Base-by-base conservation (phyloP, 2,888 invertebrate genomes). In the Thymelicus sylvestris region DNA sequence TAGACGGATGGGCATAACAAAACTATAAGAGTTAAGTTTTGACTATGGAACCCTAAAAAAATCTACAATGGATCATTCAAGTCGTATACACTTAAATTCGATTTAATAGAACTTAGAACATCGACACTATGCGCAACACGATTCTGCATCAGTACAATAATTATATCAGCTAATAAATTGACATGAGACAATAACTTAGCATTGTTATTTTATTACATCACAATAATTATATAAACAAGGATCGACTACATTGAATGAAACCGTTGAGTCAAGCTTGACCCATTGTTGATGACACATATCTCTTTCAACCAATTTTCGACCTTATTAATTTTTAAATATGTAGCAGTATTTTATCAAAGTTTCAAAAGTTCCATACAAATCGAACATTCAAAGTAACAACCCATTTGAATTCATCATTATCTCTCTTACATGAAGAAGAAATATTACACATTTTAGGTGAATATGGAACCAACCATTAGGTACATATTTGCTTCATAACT, bases 241-340 rank as follows among this genome's bases (percentile, higher is more conserved):
- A 41, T 50, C 50, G 39, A 64, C 52, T 64, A 64, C 64, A 64
- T 52, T 64, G 64, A 64, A 64, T 64, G 50, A 64, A 64, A 50
- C 64, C 64, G 19, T 52, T 64, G 64, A 38, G 64, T 39, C 64
- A 64, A 15, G 64, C 39, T 64, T 39, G 64, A 64, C 64, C 64
- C 52, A 64, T 64, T 64, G 66, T 50, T 44, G 66, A 50, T 59
- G 70, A 52, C n/a, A 7, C 48, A 59, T 31, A 61, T 19, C 7
- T 64, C n/a, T 52, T 64, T 64, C 52, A 64, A 64, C 15, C 64
- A 52, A 52, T 64, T 39, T 5, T 64, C 50, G 50, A 64, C 50
- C 39, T 64, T 52, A 52, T 39, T 15, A 5, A 3, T 7, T 41
- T 41, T 41, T 7, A 1, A 41, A 50, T 52, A n/a, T n/a, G n/a